phyloP scores from a whole-genome alignment of 2,113 vertebrate species.

The Laterallus jamaicensis region DNA sequence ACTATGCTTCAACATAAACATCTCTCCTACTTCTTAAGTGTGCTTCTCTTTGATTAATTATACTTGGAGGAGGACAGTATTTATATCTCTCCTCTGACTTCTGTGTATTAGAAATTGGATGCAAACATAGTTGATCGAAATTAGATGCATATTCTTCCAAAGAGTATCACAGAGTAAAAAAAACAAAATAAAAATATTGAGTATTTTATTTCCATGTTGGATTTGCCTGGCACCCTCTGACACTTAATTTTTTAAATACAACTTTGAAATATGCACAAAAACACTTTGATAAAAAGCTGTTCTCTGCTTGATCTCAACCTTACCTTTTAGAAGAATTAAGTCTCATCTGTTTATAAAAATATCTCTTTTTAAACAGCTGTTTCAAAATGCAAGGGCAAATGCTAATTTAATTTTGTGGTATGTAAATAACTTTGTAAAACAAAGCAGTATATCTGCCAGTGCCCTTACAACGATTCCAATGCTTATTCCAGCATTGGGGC shows the following conservation, averaged over 20 bases:
- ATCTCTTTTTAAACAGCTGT: not conserved
- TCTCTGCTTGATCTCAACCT: not conserved
- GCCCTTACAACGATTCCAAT: not conserved
- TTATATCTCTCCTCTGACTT: constrained; percentile 4
- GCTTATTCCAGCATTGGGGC: not conserved
- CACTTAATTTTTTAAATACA: not conserved
- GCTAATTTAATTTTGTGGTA: not conserved
- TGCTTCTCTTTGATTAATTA: not conserved
- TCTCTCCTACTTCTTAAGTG: not conserved
- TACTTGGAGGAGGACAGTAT: constrained; percentile 3
- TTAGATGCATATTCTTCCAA: not conserved
- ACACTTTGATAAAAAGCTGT: not conserved
- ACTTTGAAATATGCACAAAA: not conserved
- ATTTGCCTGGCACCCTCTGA: constrained; percentile 4
- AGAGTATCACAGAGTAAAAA: not conserved
- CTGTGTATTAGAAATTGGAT: not conserved
- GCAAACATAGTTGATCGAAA: not conserved
- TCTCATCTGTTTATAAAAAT: not conserved
- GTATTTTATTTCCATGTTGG: not conserved
- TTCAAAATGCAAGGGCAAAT: not conserved
- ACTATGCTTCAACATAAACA: not conserved
- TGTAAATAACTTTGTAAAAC: not conserved
- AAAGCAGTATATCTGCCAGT: not conserved
- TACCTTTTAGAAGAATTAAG: not conserved
- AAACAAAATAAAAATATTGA: not conserved